Evolutionary conservation across 2,113 vertebrate species (phyloP), one percentile per base, ranked within the genome.

Genomic region (Apeltes quadracus): DNA sequence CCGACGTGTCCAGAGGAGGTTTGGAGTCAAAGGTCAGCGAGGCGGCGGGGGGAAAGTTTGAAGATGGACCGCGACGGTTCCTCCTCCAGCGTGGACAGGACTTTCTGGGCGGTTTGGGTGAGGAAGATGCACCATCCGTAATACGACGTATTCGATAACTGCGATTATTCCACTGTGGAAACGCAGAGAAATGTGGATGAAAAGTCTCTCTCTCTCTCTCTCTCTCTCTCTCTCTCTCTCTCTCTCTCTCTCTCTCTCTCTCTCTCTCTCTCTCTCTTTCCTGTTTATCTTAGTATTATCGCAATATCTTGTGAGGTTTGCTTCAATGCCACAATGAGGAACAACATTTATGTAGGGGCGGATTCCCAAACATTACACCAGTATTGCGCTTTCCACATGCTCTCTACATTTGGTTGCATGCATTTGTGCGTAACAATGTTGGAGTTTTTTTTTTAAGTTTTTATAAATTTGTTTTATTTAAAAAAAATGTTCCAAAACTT

Each of bases 31-130:
- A 15, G 61, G 36, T 56, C 39, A 34, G 43, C 68, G 44, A 55
- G 27, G 29, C 20, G 25, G 34, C 18, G 3, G 39, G 54, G 11
- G 53, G 6, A 27, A 74, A 36, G 55, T 64, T 18, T 56, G 39
- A 71, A 23, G 55, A 94, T 94, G 93, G 93, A 94, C 8, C 51
- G 70, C 5, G 84, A 87, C 23, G 66, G 39, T 38, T 18, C 78
- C 0, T 0, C 69, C 3, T 11, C 75, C 61, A 80, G 90, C n/a
- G 10, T 86, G 69, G 88, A 84, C 57, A 89, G 92, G 59, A 90
- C 81, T 34, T 61, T 94, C 18, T 93, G 92, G 92, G 76, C 86
- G 7, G 76, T 92, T 39, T 91, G 91, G 93, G 93, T 94, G 85
- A 94, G 92, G 7, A 1, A 32, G 43, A 41, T 18, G 41, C 46